phyloP scores from a whole-genome alignment of 1,140 invertebrate genomes.

The Anadara kagoshimensis region DNA sequence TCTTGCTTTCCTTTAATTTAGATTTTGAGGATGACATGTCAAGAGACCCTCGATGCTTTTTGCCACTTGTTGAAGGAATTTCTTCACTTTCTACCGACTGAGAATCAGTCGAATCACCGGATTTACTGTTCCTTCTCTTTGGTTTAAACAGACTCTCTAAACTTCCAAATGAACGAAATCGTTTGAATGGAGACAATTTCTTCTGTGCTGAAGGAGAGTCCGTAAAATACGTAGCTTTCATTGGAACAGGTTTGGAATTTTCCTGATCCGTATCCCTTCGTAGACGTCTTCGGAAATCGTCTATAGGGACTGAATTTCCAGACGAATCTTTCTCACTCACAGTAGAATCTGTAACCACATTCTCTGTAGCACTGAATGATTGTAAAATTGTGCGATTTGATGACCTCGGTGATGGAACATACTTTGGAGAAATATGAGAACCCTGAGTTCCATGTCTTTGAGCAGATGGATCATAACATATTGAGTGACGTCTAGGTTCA shows the following conservation, averaged over 20 bases:
- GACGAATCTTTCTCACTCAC: conserved; percentile 12
- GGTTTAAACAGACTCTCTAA: conserved; percentile 53
- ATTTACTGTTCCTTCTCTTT: conserved; percentile 25
- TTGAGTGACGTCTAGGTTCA: conserved; percentile 13
- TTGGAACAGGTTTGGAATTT: conserved; percentile 43
- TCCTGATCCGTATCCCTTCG: conserved; percentile 48
- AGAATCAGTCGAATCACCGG: conserved; percentile 27
- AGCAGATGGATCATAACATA: neutral
- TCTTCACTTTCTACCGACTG: conserved; percentile 41
- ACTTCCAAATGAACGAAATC: conserved; percentile 55
- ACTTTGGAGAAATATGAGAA: conserved; percentile 1
- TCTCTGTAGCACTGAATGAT: conserved; percentile 2
- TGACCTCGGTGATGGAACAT: conserved; percentile 19
- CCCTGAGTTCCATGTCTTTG: conserved; percentile 3
- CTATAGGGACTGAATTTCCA: conserved; percentile 30
- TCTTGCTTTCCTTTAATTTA: neutral
- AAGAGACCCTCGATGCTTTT: neutral
- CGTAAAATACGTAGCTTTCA: conserved; percentile 55
- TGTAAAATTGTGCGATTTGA: conserved; percentile 1
- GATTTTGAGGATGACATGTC: conserved; percentile 1
- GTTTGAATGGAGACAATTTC: conserved; percentile 21
- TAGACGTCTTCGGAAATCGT: conserved; percentile 46
- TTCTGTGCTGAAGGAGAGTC: conserved; percentile 16
- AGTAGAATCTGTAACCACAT: conserved; percentile 21
- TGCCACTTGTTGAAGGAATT: conserved; percentile 32